A percentile compares a stretch with the other conserved stretches of the same genome.
phyloP scores from a whole-genome alignment of 2,888 invertebrate genomes.

The Willowsia nigromaculata region DNA sequence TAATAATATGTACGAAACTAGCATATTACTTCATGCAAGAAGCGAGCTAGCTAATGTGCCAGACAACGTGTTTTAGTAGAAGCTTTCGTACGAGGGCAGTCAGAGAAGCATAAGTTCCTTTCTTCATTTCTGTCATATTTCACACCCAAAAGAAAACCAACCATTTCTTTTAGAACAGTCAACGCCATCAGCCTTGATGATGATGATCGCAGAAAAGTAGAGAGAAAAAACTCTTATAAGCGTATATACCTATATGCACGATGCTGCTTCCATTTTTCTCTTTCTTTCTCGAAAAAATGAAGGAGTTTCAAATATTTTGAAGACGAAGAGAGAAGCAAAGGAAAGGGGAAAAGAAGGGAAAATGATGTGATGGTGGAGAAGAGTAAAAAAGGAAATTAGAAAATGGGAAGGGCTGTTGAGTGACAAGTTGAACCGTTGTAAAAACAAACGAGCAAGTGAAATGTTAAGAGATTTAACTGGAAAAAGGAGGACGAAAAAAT shows the following conservation, averaged over 20 bases:
- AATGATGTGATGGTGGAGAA: conserved; percentile 36
- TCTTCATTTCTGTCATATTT: conserved; percentile 69
- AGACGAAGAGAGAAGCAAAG: not conserved
- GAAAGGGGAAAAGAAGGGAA: not conserved
- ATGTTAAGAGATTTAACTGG: conserved; percentile 62
- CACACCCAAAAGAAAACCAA: conserved; percentile 52
- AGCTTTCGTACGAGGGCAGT: not conserved
- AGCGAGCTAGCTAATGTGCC: not conserved
- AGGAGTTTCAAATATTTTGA: conserved; percentile 13
- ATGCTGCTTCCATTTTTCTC: not conserved
- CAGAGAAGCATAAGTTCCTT: conserved; percentile 49
- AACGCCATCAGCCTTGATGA: conserved; percentile 14
- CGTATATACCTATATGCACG: not conserved
- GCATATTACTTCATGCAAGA: conserved; percentile 52
- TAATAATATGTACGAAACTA: conserved; percentile 50
- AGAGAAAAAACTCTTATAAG: not conserved
- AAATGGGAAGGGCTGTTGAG: conserved; percentile 68
- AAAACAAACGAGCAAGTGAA: conserved; percentile 69
- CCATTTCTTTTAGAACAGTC: conserved; percentile 18
- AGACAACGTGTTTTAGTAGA: not conserved
- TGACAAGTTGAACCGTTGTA: conserved; percentile 71
- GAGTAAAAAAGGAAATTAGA: conserved; percentile 62
- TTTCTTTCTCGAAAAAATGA: conserved; percentile 14
- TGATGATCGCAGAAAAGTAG: not conserved
- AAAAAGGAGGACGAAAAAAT: conserved; percentile 15